A percentile compares a stretch with the other conserved stretches of the same genome.
Conservation (phyloP, 2,797 vertebrate genomes). For the Lepilemur septentrionalis region DNA sequence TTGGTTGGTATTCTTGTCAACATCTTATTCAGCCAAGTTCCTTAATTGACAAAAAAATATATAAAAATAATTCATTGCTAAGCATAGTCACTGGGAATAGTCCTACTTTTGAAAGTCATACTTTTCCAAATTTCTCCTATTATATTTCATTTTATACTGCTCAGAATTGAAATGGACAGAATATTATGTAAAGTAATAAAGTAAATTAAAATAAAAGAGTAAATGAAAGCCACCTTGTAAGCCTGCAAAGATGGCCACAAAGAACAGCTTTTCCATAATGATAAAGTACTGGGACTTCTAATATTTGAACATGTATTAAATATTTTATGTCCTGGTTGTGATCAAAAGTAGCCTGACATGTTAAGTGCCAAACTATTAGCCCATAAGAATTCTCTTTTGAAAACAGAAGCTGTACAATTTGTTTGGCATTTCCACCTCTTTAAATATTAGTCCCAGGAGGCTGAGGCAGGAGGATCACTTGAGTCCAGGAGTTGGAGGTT, state of each 20-base stretch:
- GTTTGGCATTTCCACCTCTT: slow-evolving; percentile 50
- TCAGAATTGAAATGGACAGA: not conserved
- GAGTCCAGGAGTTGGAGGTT: too few relatives aligned
- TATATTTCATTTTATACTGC: slow-evolving; percentile 15
- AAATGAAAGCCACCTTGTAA: not conserved
- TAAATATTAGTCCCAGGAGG: slow-evolving; percentile 74
- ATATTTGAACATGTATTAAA: not conserved
- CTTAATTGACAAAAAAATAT: not conserved
- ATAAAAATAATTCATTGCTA: not conserved
- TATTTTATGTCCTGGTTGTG: slow-evolving; percentile 26
- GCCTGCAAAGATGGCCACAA: not conserved
- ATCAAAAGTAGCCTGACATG: slow-evolving; percentile 42
- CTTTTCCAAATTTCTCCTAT: not conserved
- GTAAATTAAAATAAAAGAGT: slow-evolving; percentile 8
- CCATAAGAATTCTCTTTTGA: slow-evolving; percentile 56
- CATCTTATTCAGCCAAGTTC: not conserved
- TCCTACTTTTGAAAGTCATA: not conserved
- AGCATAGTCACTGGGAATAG: not conserved
- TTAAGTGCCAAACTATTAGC: slow-evolving; percentile 28
- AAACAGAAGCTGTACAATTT: slow-evolving; percentile 60
- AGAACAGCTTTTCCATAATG: slow-evolving; percentile 24
- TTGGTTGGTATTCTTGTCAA: not conserved
- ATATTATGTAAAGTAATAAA: not conserved
- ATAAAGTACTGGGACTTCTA: not conserved
- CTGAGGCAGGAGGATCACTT: too few relatives aligned